Evolutionary conservation across 2,888 invertebrate species (phyloP).

Genomic region (Thera britannica): DNA sequence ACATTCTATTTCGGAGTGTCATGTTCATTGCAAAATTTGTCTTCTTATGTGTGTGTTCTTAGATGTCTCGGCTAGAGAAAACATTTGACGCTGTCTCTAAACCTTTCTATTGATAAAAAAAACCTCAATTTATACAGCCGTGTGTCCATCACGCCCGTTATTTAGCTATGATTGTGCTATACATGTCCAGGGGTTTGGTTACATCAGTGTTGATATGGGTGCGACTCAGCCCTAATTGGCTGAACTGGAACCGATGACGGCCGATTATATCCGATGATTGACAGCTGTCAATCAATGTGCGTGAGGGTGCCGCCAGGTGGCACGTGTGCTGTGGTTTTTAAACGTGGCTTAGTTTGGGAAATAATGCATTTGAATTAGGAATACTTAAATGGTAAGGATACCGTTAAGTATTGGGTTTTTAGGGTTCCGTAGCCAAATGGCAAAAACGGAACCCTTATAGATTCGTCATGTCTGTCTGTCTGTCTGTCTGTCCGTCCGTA

Average conservation of each 20-base stretch:
- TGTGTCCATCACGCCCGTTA: slow-evolving; percentile 35
- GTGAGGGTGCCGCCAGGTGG: slow-evolving; percentile 67
- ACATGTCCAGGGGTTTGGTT: slow-evolving; percentile 35
- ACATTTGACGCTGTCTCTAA: background rate
- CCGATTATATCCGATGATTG: slow-evolving; percentile 74
- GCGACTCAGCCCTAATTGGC: slow-evolving; percentile 67
- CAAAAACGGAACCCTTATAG: too few species aligned
- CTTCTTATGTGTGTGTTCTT: too few species aligned
- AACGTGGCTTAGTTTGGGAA: slow-evolving; percentile 20
- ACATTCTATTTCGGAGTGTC: too few species aligned
- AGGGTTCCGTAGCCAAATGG: too few species aligned
- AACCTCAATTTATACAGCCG: background rate
- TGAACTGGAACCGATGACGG: slow-evolving; percentile 73
- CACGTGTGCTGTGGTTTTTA: slow-evolving; percentile 56
- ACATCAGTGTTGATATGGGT: slow-evolving; percentile 62
- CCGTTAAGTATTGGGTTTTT: too few species aligned
- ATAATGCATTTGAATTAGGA: slow-evolving; percentile 9
- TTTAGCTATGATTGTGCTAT: slow-evolving; percentile 51
- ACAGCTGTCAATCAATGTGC: slow-evolving; percentile 78
- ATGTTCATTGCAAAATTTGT: too few species aligned
- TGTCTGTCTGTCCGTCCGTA: too few species aligned
- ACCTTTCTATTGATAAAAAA: background rate
- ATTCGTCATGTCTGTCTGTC: too few species aligned
- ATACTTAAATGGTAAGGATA: background rate
- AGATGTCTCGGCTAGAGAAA: background rate